Evolutionary conservation across 2,113 vertebrate species (phyloP).

Genomic region (Oreochromis aureus): DNA sequence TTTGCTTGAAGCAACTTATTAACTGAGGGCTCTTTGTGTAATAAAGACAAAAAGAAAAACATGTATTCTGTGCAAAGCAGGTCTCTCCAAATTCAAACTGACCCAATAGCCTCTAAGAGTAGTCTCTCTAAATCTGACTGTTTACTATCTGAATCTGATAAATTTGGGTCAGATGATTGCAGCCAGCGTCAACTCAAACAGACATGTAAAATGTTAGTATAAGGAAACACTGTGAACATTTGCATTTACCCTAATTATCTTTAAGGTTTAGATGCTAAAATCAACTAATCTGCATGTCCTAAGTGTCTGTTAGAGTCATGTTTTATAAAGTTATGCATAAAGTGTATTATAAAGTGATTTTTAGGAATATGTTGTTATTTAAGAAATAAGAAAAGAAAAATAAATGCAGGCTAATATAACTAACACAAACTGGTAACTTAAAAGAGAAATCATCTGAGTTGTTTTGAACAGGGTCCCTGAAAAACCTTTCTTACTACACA

Average conservation of each 20-base stretch:
- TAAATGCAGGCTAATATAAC: background rate
- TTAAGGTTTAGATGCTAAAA: background rate
- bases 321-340: background rate
- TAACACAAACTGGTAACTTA: background rate
- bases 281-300: background rate
- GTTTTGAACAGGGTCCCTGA: background rate
- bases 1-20: background rate
- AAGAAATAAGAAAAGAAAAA: background rate
- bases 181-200: background rate
- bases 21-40: background rate
- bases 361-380: background rate
- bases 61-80: background rate
- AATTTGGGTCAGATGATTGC: background rate
- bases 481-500: background rate
- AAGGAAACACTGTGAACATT: background rate
- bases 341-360: background rate
- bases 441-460: background rate
- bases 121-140: background rate
- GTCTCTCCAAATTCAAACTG: fast-evolving
- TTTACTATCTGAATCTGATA: background rate
- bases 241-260: background rate
- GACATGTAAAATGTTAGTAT: background rate
- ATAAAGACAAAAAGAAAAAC: background rate
- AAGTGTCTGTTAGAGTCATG: background rate
- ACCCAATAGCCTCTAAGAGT: fast-evolving